Base-by-base conservation (phyloP, 2,888 invertebrate genomes). In the Apamea epomidion region DNA sequence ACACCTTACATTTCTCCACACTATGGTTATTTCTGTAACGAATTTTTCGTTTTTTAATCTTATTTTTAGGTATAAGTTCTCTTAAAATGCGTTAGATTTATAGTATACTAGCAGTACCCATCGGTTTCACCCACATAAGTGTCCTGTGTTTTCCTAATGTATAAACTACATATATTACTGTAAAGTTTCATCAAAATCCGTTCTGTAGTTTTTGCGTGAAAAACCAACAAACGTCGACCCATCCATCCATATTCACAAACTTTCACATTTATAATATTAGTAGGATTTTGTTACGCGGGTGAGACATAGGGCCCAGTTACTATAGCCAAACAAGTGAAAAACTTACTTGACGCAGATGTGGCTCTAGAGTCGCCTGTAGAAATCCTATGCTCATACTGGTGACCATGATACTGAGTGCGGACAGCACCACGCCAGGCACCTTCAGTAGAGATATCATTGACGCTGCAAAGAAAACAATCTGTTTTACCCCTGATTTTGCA, bases 331-430 rank as follows among this genome's bases (percentile, higher is more conserved):
- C 6, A 25, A 29, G 0, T 14, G 0, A 54, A 64, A 42, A 32
- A 70, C 68, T 82, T 94, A 97, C 97, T 95, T 97, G 97, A 86
- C 98, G 94, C n/a, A 99, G 96, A 96, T 99, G 99, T 0, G 98
- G 98, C 89, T 99, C 99, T 42, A 99, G 96, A 0, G 99, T 99
- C 0, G 99, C 99, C 93, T 99, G 98, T 42, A 99, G 97, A 94
- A 99, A 99, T 37, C 99, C 98, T 74, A 99, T 98, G 88, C 98
- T 98, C 97, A 98, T 98, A 84, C 98, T 98, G 0, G 98, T 98
- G 0, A 97, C 98, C 83, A 98, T 97, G 90, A 98, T 98, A 91
- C 98, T 98, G 80, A 97, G 95, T 67, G 98, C 97, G 0, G 98
- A 97, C 65, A 98, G 93, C 64, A 98, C 92, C 4, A 98, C 98